Conservation (phyloP, 2,113 vertebrate species). For the Miniopterus natalensis region DNA sequence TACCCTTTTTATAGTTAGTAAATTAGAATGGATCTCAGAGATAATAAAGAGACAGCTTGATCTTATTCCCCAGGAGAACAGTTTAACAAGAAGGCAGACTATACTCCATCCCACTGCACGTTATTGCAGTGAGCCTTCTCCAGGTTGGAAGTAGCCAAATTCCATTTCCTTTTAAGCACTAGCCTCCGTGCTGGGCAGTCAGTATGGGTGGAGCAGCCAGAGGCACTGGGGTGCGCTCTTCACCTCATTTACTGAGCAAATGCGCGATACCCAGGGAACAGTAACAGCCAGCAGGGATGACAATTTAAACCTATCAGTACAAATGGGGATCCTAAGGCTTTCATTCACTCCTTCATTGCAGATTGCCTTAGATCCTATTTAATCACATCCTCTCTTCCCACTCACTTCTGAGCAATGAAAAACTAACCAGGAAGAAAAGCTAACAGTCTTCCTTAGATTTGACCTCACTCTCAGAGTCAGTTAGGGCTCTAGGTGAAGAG, state of each 20-base stretch:
- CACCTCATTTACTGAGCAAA: slow-evolving; percentile 66
- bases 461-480: neutral
- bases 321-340: slow-evolving; percentile 39
- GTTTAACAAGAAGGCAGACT: slow-evolving; percentile 19
- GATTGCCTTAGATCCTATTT: slow-evolving; percentile 24
- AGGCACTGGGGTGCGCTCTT: slow-evolving; percentile 1
- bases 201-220: neutral
- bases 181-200: neutral
- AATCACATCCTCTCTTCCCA: neutral
- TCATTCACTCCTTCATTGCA: slow-evolving; percentile 38
- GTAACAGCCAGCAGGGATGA: slow-evolving; percentile 5
- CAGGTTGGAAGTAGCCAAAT: neutral
- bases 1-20: neutral
- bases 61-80: neutral
- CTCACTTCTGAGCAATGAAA: neutral
- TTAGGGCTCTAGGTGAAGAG: neutral
- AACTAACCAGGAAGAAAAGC: neutral
- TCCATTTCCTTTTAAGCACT: slow-evolving; percentile 57
- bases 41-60: neutral
- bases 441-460: neutral
- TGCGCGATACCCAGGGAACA: slow-evolving; percentile 1
- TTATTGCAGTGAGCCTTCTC: neutral
- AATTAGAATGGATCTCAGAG: neutral
- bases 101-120: neutral
- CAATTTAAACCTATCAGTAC: slow-evolving; percentile 50